phyloP scores from a whole-genome alignment of 2,113 vertebrate species.

The Leptobrachium leishanense region DNA sequence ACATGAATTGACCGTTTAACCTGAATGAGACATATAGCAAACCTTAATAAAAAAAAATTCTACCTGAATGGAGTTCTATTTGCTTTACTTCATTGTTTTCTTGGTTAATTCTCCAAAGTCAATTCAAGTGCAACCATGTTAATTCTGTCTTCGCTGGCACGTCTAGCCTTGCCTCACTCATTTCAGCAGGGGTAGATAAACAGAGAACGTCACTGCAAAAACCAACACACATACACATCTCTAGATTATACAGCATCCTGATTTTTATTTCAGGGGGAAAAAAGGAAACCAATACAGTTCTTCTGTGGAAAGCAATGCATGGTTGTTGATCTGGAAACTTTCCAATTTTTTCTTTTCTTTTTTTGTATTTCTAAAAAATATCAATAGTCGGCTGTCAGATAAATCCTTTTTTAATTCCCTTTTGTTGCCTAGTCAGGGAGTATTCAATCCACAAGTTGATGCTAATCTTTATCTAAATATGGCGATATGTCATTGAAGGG shows the following conservation, averaged over 20 bases:
- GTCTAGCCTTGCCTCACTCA: conserved; percentile 19
- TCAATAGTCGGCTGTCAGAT: background rate
- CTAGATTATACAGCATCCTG: conserved; percentile 8
- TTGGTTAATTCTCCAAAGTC: conserved; percentile 10
- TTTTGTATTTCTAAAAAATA: background rate
- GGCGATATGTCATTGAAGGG: background rate
- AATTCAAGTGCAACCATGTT: conserved; percentile 7
- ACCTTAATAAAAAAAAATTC: background rate
- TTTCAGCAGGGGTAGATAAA: conserved; percentile 19
- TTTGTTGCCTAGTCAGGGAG: background rate
- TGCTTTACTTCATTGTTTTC: background rate
- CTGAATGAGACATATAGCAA: background rate
- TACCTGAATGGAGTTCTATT: background rate
- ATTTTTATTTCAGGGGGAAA: conserved; percentile 7
- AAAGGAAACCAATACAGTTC: background rate
- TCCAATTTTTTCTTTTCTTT: background rate
- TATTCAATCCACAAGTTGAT: background rate
- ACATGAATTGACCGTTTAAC: background rate
- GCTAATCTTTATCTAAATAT: background rate
- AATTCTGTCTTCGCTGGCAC: conserved; percentile 7
- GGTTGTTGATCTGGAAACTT: conserved; percentile 25
- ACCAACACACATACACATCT: background rate
- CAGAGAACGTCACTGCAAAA: conserved; percentile 6
- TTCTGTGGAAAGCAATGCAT: background rate
- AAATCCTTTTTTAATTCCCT: background rate